Conservation (phyloP, 2,113 vertebrate species). For the Mionectes macconnelli region DNA sequence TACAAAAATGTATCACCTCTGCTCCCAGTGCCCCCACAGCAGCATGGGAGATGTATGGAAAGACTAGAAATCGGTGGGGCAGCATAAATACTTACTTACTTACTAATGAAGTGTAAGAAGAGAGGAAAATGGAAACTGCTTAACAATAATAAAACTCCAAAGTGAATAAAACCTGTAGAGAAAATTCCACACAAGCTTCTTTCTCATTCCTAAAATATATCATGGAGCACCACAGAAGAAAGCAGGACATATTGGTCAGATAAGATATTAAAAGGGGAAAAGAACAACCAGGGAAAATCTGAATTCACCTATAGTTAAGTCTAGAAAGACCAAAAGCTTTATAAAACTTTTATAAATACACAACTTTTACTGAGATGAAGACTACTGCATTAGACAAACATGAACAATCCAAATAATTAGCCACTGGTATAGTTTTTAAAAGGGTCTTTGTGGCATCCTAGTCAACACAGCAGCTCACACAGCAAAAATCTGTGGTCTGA, state of each 20-base stretch:
- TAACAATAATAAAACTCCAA: conserved; percentile 13
- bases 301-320: not conserved
- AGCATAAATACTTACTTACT: conserved; percentile 10
- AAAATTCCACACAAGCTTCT: not conserved
- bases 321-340: not conserved
- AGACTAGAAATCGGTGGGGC: not conserved
- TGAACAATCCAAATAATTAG: not conserved
- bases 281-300: not conserved
- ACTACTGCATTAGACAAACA: not conserved
- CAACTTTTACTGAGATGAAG: not conserved
- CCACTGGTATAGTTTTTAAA: not conserved
- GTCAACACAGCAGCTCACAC: not conserved
- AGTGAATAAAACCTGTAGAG: not conserved
- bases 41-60: not conserved
- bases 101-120: not conserved
- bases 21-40: not conserved
- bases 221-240: not conserved
- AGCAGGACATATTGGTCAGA: not conserved
- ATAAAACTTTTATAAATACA: not conserved
- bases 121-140: not conserved
- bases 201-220: not conserved
- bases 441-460: not conserved
- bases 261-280: not conserved
- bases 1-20: not conserved
- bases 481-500: not conserved